A percentile compares a stretch with the other conserved stretches of the same genome.
Conservation (phyloP, 1,140 invertebrate species). For the Drosophila prosaltans region DNA sequence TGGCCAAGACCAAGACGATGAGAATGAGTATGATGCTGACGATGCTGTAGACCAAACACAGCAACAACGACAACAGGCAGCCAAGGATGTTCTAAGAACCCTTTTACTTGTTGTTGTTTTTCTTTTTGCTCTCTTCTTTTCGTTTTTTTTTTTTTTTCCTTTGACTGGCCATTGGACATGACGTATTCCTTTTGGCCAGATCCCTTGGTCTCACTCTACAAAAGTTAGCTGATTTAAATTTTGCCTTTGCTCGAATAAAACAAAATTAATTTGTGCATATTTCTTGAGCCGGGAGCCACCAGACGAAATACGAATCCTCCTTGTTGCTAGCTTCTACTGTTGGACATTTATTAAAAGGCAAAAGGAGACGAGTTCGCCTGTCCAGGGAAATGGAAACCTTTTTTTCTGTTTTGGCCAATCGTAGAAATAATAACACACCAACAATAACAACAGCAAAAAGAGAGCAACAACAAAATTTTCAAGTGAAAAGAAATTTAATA, state of each 20-base stretch:
- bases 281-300: conserved; percentile 66
- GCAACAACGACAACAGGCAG: conserved; percentile 15
- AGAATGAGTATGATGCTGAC: conserved; percentile 52
- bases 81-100: conserved; percentile 40
- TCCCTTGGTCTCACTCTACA: neutral
- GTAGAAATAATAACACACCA: conserved; percentile 61
- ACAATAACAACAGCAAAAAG: conserved; percentile 43
- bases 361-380: conserved; percentile 41
- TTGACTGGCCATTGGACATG: conserved; percentile 57
- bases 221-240: conserved; percentile 73
- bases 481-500: conserved; percentile 81
- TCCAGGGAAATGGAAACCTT: conserved; percentile 70
- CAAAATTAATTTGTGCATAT: conserved; percentile 81
- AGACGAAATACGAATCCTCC: conserved; percentile 69
- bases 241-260: conserved; percentile 77
- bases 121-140: conserved; percentile 16
- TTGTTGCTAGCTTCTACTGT: conserved; percentile 23
- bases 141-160: conserved; percentile 31
- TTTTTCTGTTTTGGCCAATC: conserved; percentile 53
- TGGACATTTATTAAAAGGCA: conserved; percentile 78
- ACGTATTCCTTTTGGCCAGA: conserved; percentile 58
- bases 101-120: conserved; percentile 63
- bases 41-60: conserved; percentile 30
- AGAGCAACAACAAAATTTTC: conserved; percentile 36
- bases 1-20: conserved; percentile 34